These are phyloP conservation scores for Lepidurus arcticus DNA, from an alignment of 1,140 invertebrate genomes.

Conservation along the genomic window DNA sequence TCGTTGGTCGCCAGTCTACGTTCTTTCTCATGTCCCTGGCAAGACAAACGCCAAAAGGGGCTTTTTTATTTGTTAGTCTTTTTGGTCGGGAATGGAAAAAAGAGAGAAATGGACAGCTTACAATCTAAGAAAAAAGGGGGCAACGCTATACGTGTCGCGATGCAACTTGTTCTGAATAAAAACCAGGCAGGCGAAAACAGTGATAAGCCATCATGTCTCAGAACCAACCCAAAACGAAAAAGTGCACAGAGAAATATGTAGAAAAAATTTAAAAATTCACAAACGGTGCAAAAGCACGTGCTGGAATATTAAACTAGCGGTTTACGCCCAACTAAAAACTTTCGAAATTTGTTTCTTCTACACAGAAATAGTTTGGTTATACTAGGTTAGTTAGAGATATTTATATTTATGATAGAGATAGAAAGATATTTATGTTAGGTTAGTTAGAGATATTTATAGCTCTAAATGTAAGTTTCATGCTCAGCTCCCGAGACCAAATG, in stretches of 20 bases:
- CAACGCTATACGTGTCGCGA: neutral
- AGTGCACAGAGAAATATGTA: neutral
- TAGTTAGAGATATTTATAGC: too few relatives aligned
- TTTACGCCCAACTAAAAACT: neutral
- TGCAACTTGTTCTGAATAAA: neutral
- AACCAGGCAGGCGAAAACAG: neutral
- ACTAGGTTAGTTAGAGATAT: too few relatives aligned
- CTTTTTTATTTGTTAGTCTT: neutral
- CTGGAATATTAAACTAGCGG: neutral
- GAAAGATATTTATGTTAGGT: too few relatives aligned
- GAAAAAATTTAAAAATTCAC: too few relatives aligned
- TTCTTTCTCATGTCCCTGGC: neutral
- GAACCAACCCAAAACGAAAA: neutral
- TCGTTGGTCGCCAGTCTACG: neutral
- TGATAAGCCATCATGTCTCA: neutral
- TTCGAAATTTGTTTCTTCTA: neutral
- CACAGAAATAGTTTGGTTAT: too few relatives aligned
- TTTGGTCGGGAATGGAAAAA: neutral
- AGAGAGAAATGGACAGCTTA: neutral
- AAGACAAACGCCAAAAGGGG: neutral
- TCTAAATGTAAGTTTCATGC: too few relatives aligned
- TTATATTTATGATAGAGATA: too few relatives aligned
- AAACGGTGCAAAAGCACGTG: neutral
- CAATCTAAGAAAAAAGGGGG: neutral
- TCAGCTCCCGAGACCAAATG: too few relatives aligned